Base-by-base conservation (phyloP, 1,140 invertebrate species). In the Brachystomella parvula region DNA sequence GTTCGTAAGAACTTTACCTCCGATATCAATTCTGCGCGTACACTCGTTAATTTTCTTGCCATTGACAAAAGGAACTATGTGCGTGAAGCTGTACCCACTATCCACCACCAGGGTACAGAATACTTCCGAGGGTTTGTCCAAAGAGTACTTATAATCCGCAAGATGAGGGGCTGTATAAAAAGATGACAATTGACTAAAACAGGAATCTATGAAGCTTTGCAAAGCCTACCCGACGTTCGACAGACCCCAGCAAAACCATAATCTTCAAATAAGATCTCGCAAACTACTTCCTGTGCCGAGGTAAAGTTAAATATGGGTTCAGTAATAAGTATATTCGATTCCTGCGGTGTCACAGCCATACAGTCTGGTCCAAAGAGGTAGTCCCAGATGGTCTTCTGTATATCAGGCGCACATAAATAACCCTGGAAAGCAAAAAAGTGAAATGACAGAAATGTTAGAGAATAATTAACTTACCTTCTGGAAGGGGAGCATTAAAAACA, bases 201-300 rank as follows among this genome's bases (percentile, higher is more conserved):
- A 56, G 3, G 3, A 49, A 49, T 58, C 3, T 2, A 49, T 53
- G 44, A 53, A 3, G 19, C 39, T 53, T 53, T 15, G 47, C 26
- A 64, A 61, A 24, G 70, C 70, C 75, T 75, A 83, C 89, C 82
- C 76, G 92, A 94, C 30, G 89, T 87, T 75, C 88, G 83, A 49
- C 93, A 81, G 53, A 98, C 80, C 6, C 88, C 87, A 61, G 89
- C 84, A 75, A 95, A 92, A 73, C 94, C 92, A 76, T 95, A 98
- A 78, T 98, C 94, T 78, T 99, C 96, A 80, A 98, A 99, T 64
- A 98, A 89, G 68, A 98, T 90, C 81, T 99, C 96, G 44, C 87
- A 87, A 78, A 94, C 89, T 17, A 87, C 90, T 78, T 98, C 94
- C 80, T 96, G 92, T 59, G 96, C 87, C 6, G 90, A 89, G 6